These are phyloP conservation scores for Pseudachorutes palmiensis DNA, from an alignment of 1,140 invertebrate genomes.

Conservation along the genomic window DNA sequence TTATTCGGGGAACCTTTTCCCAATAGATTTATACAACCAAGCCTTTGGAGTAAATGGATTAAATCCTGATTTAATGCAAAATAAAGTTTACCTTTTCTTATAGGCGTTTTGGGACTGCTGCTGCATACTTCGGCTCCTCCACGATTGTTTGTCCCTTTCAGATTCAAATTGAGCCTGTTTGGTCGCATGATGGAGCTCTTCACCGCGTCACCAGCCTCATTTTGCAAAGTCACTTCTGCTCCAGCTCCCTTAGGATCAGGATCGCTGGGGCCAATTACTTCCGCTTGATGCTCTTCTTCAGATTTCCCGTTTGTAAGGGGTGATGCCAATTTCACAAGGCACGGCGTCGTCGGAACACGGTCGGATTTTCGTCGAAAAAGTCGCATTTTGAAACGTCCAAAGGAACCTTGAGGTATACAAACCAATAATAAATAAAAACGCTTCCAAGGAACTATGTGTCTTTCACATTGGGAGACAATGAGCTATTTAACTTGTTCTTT, in stretches of 20 bases:
- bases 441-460: neutral
- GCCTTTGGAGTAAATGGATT: neutral
- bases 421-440: neutral
- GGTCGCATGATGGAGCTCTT: neutral
- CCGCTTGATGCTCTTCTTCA: no score
- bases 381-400: slow-evolving; percentile 24
- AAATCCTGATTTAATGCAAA: neutral
- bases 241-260: neutral
- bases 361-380: slow-evolving; percentile 35
- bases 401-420: neutral
- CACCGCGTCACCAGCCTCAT: no score
- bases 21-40: no score
- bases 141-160: slow-evolving; percentile 8
- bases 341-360: slow-evolving; percentile 24
- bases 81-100: slow-evolving; percentile 29
- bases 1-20: no score
- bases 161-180: slow-evolving; percentile 26
- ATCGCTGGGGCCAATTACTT: neutral
- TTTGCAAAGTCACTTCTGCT: neutral
- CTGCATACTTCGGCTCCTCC: neutral
- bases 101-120: slow-evolving; percentile 27
- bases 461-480: no score
- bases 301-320: neutral
- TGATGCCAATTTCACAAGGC: slow-evolving; percentile 27
- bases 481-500: no score